phyloP scores from a whole-genome alignment of 2,797 vertebrate genomes.

The Sebastes itinus region DNA sequence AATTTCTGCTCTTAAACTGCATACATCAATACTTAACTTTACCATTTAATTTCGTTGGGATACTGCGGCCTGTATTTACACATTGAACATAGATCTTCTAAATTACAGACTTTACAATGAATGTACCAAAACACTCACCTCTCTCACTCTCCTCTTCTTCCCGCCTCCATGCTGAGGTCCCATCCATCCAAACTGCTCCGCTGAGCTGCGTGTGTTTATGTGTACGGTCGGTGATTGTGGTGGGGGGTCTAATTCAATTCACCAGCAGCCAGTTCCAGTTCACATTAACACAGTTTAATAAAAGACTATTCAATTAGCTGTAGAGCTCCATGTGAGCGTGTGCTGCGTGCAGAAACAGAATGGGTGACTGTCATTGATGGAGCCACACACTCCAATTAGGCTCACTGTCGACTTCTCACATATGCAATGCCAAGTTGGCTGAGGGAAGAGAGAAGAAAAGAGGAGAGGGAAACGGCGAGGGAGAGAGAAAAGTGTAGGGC shows the following conservation, averaged over 20 bases:
- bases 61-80: too few species aligned
- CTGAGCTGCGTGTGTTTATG: slow-evolving; percentile 38
- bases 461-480: not conserved
- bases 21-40: not conserved
- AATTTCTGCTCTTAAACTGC: not conserved
- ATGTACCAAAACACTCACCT: slow-evolving; percentile 15
- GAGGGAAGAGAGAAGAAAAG: slow-evolving; percentile 16
- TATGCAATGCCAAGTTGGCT: slow-evolving; percentile 59
- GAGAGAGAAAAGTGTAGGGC: slow-evolving; percentile 7
- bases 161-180: not conserved
- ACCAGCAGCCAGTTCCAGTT: slow-evolving; percentile 66
- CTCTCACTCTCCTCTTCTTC: slow-evolving; percentile 1
- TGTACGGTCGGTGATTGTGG: slow-evolving; percentile 14
- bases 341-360: slow-evolving; percentile 50
- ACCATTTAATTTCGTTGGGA: not conserved
- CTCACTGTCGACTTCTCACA: slow-evolving; percentile 69
- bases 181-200: slow-evolving; percentile 29
- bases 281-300: slow-evolving; percentile 79
- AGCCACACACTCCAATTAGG: slow-evolving; percentile 75
- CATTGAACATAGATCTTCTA: not conserved
- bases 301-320: slow-evolving; percentile 78
- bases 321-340: slow-evolving; percentile 54
- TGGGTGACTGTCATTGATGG: slow-evolving; percentile 60
- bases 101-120: not conserved
- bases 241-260: slow-evolving; percentile 75